A percentile compares a stretch with the other conserved stretches of the same genome.
Evolutionary conservation across 2,113 vertebrate species (phyloP).

Genomic region (Seriola quinqueradiata): DNA sequence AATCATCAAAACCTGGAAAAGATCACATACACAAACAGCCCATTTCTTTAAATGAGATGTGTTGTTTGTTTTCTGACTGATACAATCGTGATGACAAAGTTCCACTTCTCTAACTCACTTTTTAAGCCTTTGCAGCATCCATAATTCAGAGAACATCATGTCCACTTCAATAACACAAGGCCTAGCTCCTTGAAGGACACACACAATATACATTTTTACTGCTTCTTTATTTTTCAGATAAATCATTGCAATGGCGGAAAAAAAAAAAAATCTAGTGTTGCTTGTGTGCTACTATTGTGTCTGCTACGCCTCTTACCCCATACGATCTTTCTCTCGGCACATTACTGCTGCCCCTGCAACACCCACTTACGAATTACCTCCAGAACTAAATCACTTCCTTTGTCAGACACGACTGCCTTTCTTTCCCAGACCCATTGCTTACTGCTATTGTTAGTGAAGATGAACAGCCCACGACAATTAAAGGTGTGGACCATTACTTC

Average conservation of each 20-base stretch:
- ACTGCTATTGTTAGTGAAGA: constrained; percentile 85
- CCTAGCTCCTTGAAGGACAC: constrained; percentile 52
- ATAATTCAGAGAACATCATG: constrained; percentile 55
- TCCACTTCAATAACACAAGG: constrained; percentile 56
- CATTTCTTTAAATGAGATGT: constrained; percentile 59
- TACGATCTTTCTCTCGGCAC: constrained; percentile 67
- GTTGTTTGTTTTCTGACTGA: constrained; percentile 60
- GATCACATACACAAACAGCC: constrained; percentile 39
- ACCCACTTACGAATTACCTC: constrained; percentile 68
- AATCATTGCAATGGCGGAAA: constrained; percentile 44
- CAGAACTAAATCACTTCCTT: constrained; percentile 83
- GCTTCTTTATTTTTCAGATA: constrained; percentile 41
- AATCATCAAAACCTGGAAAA: constrained; percentile 58
- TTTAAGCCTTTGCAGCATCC: constrained; percentile 36
- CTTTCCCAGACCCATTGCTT: constrained; percentile 77
- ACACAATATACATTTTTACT: constrained; percentile 49
- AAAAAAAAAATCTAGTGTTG: constrained; percentile 35
- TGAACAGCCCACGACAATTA: constrained; percentile 84
- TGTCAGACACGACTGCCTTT: constrained; percentile 79
- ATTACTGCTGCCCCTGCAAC: constrained; percentile 69
- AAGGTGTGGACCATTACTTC: constrained; percentile 86
- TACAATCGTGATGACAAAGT: constrained; percentile 39
- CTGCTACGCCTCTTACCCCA: constrained; percentile 60
- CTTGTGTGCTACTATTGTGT: constrained; percentile 56
- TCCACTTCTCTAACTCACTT: constrained; percentile 48